These are phyloP conservation scores for Mythimna ferrago DNA, from an alignment of 2,888 invertebrate genomes.

Conservation along the genomic window DNA sequence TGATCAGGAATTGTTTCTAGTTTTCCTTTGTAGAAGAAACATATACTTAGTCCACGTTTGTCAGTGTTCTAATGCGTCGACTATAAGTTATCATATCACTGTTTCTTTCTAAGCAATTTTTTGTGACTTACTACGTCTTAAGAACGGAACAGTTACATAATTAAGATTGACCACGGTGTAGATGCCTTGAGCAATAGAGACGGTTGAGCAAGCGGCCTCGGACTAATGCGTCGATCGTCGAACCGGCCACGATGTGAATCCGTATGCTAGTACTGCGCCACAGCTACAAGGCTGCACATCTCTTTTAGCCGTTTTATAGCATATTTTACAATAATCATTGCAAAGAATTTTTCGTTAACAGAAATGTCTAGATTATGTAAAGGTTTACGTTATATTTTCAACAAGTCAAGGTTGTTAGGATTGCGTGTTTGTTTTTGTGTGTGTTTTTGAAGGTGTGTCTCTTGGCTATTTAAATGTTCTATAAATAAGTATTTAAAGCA, in stretches of 20 bases:
- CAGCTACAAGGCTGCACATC: conserved; percentile 53
- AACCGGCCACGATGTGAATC: conserved; percentile 62
- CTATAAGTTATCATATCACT: conserved; percentile 4
- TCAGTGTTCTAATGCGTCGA: neutral
- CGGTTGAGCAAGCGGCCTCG: conserved; percentile 71
- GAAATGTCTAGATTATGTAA: conserved; percentile 57
- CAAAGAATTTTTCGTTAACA: conserved; percentile 46
- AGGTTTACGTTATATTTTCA: conserved; percentile 52
- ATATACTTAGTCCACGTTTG: too few relatives aligned
- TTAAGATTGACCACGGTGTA: conserved; percentile 72
- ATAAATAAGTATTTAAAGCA: neutral
- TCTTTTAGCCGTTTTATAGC: conserved; percentile 58
- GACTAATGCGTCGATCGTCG: conserved; percentile 59
- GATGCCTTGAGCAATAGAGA: conserved; percentile 69
- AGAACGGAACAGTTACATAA: conserved; percentile 72
- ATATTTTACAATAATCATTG: conserved; percentile 61
- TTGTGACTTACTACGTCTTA: conserved; percentile 51
- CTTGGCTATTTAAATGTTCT: conserved; percentile 7
- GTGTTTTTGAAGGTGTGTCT: conserved; percentile 49
- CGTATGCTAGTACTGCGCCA: conserved; percentile 55
- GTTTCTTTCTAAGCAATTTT: conserved; percentile 9
- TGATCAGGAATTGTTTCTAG: too few relatives aligned
- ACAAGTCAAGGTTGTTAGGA: conserved; percentile 53
- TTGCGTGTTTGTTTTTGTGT: conserved; percentile 38
- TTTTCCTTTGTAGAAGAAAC: too few relatives aligned